Conservation (phyloP, 2,888 invertebrate species). For the Drosophila monieri region DNA sequence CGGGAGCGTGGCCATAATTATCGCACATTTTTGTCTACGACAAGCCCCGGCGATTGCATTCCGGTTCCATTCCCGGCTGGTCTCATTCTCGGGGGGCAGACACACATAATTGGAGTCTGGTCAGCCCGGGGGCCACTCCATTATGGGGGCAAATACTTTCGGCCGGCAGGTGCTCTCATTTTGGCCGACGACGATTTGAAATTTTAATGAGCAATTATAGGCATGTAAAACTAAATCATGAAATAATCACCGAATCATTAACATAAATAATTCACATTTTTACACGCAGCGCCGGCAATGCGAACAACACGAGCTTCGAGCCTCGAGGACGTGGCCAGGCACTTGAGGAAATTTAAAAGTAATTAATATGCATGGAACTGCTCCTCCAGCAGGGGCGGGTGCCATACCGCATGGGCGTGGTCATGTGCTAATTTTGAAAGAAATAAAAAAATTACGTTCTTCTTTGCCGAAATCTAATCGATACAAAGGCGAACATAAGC, state of each 20-base stretch:
- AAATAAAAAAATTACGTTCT: neutral
- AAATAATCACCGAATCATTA: slow-evolving; percentile 66
- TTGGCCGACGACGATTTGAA: slow-evolving; percentile 42
- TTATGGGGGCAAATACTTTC: slow-evolving; percentile 20
- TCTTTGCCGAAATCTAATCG: neutral
- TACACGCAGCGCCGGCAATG: slow-evolving; percentile 38
- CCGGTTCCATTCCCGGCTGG: slow-evolving; percentile 12
- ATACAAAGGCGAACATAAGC: neutral
- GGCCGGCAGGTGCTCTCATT: slow-evolving; percentile 29
- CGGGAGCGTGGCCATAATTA: slow-evolving; percentile 57
- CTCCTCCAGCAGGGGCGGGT: slow-evolving; percentile 12
- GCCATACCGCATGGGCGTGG: slow-evolving; percentile 29
- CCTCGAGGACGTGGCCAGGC: slow-evolving; percentile 23
- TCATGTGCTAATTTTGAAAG: slow-evolving; percentile 5
- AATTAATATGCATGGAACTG: slow-evolving; percentile 73
- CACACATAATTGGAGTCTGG: slow-evolving; percentile 39
- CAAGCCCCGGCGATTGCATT: slow-evolving; percentile 44
- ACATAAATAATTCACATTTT: slow-evolving; percentile 62
- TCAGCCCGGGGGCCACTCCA: slow-evolving; percentile 21
- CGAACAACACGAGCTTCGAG: slow-evolving; percentile 42
- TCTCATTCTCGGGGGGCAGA: slow-evolving; percentile 13
- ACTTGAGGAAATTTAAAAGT: slow-evolving; percentile 43
- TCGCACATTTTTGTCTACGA: slow-evolving; percentile 58
- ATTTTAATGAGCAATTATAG: slow-evolving; percentile 69
- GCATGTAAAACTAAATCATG: slow-evolving; percentile 56